Evolutionary conservation across 35 echinoderm and acorn worm genomes (phyloP), one percentile per base, ranked within the genome.

Genomic region (Ophiothrix spiculata): DNA sequence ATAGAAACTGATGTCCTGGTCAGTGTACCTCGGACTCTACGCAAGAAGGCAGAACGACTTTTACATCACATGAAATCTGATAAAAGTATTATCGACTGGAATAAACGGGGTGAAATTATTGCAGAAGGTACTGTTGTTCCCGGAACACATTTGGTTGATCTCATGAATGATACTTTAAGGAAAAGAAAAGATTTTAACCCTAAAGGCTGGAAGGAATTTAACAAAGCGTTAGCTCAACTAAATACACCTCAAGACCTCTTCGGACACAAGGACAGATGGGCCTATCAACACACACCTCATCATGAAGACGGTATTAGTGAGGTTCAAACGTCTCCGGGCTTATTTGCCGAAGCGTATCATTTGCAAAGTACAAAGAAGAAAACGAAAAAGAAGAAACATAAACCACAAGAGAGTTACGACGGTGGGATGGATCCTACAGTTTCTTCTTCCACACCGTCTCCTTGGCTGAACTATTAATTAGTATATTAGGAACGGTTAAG

Each of bases 381-480:
- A 0, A 83, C 16, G 78, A 88, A 80, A 42, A 40, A 17, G 29
- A 36, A 78, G 38, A 33, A 37, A n/a, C n/a, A 37, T 17, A 49
- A 3, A 75, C 23, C 37, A 45, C 74, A 33, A 19, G 29, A 69
- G 25, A 69, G 60, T 69, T 15, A 69, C 60, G 60, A 69, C 2
- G 60, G 29, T 69, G 42, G 6, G n/a, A n/a, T n/a, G 6, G 60
- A 15, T 12, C 23, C 60, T 6, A 25, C 29, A 25, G 60, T 69
- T n/a, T 12, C 60, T 69, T 69, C 60, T 69, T 29, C 49, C n/a
- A n/a, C n/a, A n/a, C n/a, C n/a, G 38, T n/a, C n/a, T n/a, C n/a
- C n/a, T 19, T 88, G 86, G 86, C 69, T 31, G 35, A 42, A n/a
- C 0, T 88, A 88, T 88, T 88, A 56, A 81, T 64, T 34, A 79